Evolutionary conservation across 2,113 vertebrate genomes (phyloP), one percentile per base, ranked within the genome.

Genomic region (Psophia crepitans): DNA sequence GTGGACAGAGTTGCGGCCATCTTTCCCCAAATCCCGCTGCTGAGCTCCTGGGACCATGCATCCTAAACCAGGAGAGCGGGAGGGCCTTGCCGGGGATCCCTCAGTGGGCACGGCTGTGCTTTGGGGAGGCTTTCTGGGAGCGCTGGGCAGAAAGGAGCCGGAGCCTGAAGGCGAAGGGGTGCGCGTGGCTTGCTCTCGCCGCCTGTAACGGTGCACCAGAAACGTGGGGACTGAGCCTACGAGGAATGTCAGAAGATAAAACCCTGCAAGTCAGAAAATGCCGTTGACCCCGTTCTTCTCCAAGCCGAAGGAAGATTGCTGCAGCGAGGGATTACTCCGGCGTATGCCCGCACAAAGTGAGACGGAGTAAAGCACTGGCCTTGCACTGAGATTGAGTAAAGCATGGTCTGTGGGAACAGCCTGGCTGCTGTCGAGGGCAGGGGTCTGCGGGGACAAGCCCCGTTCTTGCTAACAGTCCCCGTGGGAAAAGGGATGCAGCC

Each of bases 401-500:
- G 9, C 19, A 3, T 26, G 23, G 20, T 58, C 30, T 77, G n/a
- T n/a, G n/a, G n/a, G n/a, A n/a, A n/a, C n/a, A n/a, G n/a, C n/a
- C n/a, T n/a, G n/a, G n/a, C n/a, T n/a, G n/a, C n/a, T n/a, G n/a
- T n/a, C n/a, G n/a, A n/a, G n/a, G 35, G n/a, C 17, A 48, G 65
- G 28, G 35, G 26, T 48, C 41, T 46, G 51, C 1, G 2, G 66
- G 41, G 35, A 24, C 9, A 33, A 63, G 18, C 30, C 12, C 39
- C 8, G 1, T 22, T 20, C 2, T 2, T 22, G 33, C 26, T 7
- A 33, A 28, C n/a, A 32, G 4, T 11, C 28, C 70, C 8, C 0
- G 0, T 0, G 3, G 30, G 16, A 56, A 80, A 53, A 30, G n/a
- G 61, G 21, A 33, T 2, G 1, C 5, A 19, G 30, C 51, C 5